Evolutionary conservation across 2,888 invertebrate species (phyloP), one percentile per base, ranked within the genome.

Genomic region (Caenorhabditis panamensis): DNA sequence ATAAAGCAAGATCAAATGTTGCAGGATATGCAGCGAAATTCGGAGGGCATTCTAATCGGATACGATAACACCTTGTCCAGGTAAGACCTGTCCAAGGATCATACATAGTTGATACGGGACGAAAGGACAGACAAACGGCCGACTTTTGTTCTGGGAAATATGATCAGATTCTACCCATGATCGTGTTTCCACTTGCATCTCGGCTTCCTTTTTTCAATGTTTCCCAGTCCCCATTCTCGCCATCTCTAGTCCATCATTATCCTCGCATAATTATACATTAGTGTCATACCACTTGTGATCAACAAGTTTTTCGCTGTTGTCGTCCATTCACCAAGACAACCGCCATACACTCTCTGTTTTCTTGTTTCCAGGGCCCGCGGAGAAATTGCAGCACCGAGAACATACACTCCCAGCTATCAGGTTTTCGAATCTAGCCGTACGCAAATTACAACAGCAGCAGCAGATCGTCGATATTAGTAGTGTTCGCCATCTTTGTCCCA

Each of bases 11-110:
- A 0, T 24, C 41, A 26, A 51, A 62, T 62, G 56, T 79, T 79
- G 61, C 61, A 84, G 84, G 84, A 84, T n/a, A 80, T 83, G 83
- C 71, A 79, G 31, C 49, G 82, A 37, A 84, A 79, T 66, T 72
- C 84, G 41, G 81, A 84, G 41, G 84, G 83, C 28, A 77, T 84
- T 56, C 54, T 84, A 20, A 84, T 84, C 44, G 84, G 84, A 54
- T 84, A 84, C 49, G 84, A 84, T 66, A 84, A 84, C 77, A 84
- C 84, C 47, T 77, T 84, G 53, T 79, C 82, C n/a, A 83, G 84
- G 84, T 84, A 26, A 53, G 63, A 73, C 73, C 64, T 73, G 73
- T 66, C 59, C 66, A 66, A 66, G 75, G 66, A 75, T 75, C 75
- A 75, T 13, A 41, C 41, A 11, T 13, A 41, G 8, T 44, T 66